Percentiles rank a stretch among this genome's conserved stretches.
These are phyloP conservation scores for Channa striata DNA, from an alignment of 2,797 vertebrate genomes.

Conservation along the genomic window DNA sequence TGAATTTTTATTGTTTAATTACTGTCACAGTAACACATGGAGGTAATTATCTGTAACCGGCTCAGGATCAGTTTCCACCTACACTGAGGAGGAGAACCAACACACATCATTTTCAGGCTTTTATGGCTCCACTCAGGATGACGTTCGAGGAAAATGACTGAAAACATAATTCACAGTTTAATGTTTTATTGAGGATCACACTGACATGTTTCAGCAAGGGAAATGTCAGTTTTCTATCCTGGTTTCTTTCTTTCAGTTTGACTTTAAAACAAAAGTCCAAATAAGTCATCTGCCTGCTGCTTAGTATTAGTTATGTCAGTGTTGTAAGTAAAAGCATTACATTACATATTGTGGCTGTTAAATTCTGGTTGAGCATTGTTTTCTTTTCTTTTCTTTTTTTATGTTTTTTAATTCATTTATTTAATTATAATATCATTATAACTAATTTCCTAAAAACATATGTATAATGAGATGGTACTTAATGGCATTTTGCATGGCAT, in stretches of 20 bases:
- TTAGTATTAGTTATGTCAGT: too few species aligned
- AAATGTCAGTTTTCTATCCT: neutral
- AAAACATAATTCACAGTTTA: constrained; percentile 1
- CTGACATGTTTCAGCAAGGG: neutral
- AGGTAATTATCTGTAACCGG: constrained; percentile 51
- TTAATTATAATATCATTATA: too few species aligned
- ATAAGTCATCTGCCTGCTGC: too few species aligned
- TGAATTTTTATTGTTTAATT: constrained; percentile 70
- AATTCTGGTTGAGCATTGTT: too few species aligned
- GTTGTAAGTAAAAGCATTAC: too few species aligned
- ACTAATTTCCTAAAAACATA: too few species aligned
- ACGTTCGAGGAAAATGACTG: neutral
- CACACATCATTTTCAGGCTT: neutral
- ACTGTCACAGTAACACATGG: constrained; percentile 66
- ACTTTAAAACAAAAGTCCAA: neutral
- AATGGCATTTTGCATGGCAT: too few species aligned
- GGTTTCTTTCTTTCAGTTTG: neutral
- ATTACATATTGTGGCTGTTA: too few species aligned
- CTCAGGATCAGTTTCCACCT: constrained; percentile 24
- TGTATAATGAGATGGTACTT: too few species aligned
- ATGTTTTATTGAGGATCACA: neutral
- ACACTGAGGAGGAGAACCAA: constrained; percentile 5
- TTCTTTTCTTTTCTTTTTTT: too few species aligned
- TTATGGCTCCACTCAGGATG: neutral
- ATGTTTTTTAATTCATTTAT: too few species aligned